Conservation (phyloP, 2,797 vertebrate genomes). For the Hoplostethus atlanticus region DNA sequence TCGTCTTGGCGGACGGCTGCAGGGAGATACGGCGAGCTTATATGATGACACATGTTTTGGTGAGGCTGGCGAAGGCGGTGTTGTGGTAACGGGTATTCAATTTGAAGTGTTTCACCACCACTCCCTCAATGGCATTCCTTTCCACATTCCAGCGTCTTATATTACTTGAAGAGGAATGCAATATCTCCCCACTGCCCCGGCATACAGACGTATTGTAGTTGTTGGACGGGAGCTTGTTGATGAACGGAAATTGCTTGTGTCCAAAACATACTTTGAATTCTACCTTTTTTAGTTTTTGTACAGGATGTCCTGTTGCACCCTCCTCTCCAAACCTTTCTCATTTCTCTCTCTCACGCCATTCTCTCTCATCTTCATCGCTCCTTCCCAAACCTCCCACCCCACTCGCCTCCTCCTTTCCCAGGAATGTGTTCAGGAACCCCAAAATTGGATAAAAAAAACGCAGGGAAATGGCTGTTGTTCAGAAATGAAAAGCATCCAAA, state of each 20-base stretch:
- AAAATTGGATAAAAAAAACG: not conserved
- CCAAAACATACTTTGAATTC: conserved; percentile 44
- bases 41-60: not conserved
- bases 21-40: conserved; percentile 1
- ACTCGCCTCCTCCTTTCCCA: not conserved
- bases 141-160: conserved; percentile 48
- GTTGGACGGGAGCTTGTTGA: conserved; percentile 37
- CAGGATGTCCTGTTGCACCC: not conserved
- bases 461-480: not conserved
- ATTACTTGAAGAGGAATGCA: conserved; percentile 49
- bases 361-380: not conserved
- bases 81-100: conserved; percentile 49
- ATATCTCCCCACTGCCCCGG: conserved; percentile 38
- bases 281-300: not conserved
- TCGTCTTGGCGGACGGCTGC: not conserved
- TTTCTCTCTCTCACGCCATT: no score
- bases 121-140: conserved; percentile 29
- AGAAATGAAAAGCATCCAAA: not conserved
- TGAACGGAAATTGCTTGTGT: conserved; percentile 65
- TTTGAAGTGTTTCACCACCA: conserved; percentile 33
- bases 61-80: conserved; percentile 6
- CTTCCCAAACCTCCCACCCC: no score
- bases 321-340: not conserved
- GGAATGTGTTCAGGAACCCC: not conserved
- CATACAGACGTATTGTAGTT: conserved; percentile 24